phyloP scores from a whole-genome alignment of 2,888 invertebrate species.

The Aporophyla nigra region DNA sequence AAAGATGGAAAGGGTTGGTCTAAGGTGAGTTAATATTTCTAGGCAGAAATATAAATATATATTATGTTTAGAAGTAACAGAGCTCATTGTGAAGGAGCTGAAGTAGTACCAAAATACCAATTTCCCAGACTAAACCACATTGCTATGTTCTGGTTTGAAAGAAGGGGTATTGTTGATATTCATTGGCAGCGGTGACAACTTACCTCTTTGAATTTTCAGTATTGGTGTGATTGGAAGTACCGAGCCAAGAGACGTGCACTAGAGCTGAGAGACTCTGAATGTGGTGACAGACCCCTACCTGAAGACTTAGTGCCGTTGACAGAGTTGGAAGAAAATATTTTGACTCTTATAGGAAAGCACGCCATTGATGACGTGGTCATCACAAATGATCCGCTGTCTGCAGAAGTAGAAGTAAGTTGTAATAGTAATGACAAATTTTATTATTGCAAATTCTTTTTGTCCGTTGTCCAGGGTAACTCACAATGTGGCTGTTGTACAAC shows the following conservation, averaged over 20 bases:
- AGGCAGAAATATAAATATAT: not conserved
- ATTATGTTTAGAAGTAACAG: not conserved
- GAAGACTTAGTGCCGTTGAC: constrained; percentile 75
- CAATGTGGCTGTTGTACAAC: not conserved
- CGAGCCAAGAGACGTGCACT: constrained; percentile 78
- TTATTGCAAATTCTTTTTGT: not conserved
- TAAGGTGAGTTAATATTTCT: constrained; percentile 71
- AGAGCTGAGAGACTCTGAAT: constrained; percentile 76
- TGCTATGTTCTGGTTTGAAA: not conserved
- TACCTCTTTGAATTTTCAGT: constrained; percentile 69
- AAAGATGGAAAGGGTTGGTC: constrained; percentile 84
- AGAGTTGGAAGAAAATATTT: constrained; percentile 76
- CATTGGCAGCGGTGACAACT: not conserved
- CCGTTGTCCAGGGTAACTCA: not conserved
- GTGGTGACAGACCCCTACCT: constrained; percentile 69
- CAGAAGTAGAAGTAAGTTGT: constrained; percentile 69
- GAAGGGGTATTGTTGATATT: not conserved
- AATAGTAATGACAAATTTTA: not conserved
- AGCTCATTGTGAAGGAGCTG: not conserved
- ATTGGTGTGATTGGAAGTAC: constrained; percentile 85
- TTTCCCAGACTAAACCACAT: not conserved
- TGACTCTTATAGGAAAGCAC: constrained; percentile 77
- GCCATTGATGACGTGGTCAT: constrained; percentile 75
- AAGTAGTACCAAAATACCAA: not conserved
- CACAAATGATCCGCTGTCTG: constrained; percentile 77